Evolutionary conservation across 2,113 vertebrate species (phyloP), one percentile per base, ranked within the genome.

Genomic region (Gavia stellata): DNA sequence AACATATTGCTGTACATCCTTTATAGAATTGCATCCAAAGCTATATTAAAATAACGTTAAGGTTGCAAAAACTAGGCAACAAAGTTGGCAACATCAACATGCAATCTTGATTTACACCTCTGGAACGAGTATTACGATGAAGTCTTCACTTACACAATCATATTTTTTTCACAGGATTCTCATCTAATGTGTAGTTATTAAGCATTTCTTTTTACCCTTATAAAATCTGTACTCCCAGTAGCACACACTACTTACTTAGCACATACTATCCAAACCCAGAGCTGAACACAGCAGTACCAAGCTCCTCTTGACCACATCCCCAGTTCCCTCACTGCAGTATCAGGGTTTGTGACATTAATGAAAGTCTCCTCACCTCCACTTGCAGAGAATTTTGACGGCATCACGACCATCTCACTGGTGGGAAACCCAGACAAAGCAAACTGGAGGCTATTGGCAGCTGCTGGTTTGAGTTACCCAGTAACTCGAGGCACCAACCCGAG

Each of bases 1-100:
- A 97, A 96, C 94, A 97, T 97, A 97, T 94, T 97, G 96, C 84
- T 73, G 81, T 80, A 93, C 93, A 97, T 97, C 94, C 96, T 96
- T 95, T 90, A 94, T 3, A 89, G 96, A 97, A 96, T 5, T 78
- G 80, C 79, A 92, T 96, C 95, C 94, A 96, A 97, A 95, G 44
- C 95, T 96, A 88, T 95, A 96, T 95, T 95, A 95, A 97, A 97
- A 95, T 53, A 97, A 96, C 20, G 0, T 81, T 88, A 96, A 96
- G 89, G 93, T 97, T 97, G 91, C 95, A 96, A 97, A 96, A 97
- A 94, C 84, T 52, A 95, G 59, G 84, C 93, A 94, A 94, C 92
- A 96, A 96, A 96, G 87, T 95, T 97, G 96, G 95, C 96, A 97
- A 90, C 67, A 85, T 79, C 84, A 96, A 91, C 63, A 73, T 1